Conservation (phyloP, 2,888 invertebrate genomes). For the Clistopyga incitator region DNA sequence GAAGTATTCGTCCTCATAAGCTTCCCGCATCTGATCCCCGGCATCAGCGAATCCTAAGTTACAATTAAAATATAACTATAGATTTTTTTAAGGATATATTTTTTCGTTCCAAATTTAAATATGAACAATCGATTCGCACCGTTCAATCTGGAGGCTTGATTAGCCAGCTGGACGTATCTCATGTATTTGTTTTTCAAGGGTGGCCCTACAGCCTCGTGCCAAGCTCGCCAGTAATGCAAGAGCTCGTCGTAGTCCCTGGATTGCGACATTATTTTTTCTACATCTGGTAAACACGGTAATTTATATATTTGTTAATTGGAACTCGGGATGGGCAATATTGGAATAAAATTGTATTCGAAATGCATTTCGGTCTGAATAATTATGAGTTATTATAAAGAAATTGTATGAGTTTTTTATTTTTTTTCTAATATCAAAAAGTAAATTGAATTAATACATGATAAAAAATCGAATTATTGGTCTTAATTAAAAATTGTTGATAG, state of each 20-base stretch:
- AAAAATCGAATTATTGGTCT: no score
- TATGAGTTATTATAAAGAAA: no score
- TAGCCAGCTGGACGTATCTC: slow-evolving; percentile 92
- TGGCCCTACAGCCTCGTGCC: slow-evolving; percentile 92
- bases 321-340: no score
- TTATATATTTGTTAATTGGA: neutral
- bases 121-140: slow-evolving; percentile 84
- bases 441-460: no score
- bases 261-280: slow-evolving; percentile 87
- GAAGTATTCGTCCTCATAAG: slow-evolving; percentile 90
- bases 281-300: slow-evolving; percentile 77
- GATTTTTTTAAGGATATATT: neutral
- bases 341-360: no score
- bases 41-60: slow-evolving; percentile 90
- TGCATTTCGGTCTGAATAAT: no score
- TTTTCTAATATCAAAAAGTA: no score
- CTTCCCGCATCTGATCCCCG: slow-evolving; percentile 91
- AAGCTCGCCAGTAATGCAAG: slow-evolving; percentile 91
- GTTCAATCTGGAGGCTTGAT: slow-evolving; percentile 91
- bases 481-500: no score
- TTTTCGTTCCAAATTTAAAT: neutral
- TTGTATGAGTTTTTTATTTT: no score
- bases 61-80: slow-evolving; percentile 27
- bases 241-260: slow-evolving; percentile 91
- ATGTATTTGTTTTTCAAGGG: slow-evolving; percentile 91